These are phyloP conservation scores for Lobophora halterata DNA, from an alignment of 2,888 invertebrate species.

Conservation along the genomic window DNA sequence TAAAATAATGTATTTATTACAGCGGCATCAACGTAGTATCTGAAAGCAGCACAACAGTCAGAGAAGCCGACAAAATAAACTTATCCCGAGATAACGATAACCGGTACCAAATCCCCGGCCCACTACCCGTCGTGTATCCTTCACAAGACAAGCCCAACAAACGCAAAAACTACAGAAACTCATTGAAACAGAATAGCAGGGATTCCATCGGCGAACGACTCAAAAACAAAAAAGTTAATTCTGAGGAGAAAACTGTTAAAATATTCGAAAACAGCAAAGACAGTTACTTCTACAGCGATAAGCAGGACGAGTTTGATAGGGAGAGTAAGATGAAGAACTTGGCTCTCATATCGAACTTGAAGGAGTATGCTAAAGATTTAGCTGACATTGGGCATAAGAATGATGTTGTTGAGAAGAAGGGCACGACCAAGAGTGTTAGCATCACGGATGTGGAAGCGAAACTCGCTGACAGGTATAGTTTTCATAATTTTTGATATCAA, in stretches of 20 bases:
- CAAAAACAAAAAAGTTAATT: constrained; percentile 3
- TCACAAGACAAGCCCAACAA: constrained; percentile 1
- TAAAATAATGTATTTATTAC: neutral
- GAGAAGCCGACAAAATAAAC: neutral
- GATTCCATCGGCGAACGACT: neutral
- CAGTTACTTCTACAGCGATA: neutral
- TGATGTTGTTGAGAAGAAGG: neutral
- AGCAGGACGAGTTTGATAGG: neutral
- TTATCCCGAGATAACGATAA: constrained; percentile 22
- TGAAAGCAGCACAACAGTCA: neutral
- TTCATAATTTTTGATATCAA: too few species aligned
- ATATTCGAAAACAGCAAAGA: constrained; percentile 10
- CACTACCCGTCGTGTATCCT: constrained; percentile 21
- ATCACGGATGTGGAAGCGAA: constrained; percentile 1
- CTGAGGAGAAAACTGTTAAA: constrained; percentile 11
- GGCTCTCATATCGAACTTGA: neutral
- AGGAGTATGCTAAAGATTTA: neutral
- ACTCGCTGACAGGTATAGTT: too few species aligned
- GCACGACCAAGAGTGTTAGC: neutral
- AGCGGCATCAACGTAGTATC: neutral
- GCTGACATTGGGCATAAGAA: neutral
- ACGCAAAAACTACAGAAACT: constrained; percentile 1
- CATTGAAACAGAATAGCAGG: neutral
- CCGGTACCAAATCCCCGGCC: constrained; percentile 36
- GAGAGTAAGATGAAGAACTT: too few species aligned